phyloP scores from a whole-genome alignment of 2,113 vertebrate genomes.

The Apeltes quadracus region DNA sequence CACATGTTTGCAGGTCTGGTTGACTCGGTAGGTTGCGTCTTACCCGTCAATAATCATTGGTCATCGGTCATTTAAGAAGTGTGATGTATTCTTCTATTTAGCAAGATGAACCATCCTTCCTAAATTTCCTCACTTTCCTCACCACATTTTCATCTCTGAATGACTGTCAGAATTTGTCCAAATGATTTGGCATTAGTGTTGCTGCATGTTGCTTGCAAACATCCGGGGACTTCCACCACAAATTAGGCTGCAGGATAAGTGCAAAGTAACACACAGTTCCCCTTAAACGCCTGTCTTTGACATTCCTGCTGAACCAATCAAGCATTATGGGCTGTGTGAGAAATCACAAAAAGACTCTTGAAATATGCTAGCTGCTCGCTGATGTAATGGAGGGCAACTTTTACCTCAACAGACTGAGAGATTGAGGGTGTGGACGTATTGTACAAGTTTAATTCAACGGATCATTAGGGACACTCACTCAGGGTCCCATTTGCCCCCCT shows the following conservation, averaged over 20 bases:
- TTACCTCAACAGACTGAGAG: constrained; percentile 45
- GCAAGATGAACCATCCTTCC: background rate
- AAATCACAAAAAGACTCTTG: constrained; percentile 52
- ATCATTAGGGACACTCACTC: constrained; percentile 40
- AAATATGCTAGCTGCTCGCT: constrained; percentile 50
- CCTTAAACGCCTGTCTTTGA: constrained; percentile 60
- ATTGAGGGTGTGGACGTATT: constrained; percentile 42
- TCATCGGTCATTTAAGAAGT: background rate
- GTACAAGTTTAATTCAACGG: constrained; percentile 17
- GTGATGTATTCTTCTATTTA: constrained; percentile 6
- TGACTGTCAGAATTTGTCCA: constrained; percentile 22
- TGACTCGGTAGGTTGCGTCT: background rate
- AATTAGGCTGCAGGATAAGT: constrained; percentile 41
- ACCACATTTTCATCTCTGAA: constrained; percentile 26
- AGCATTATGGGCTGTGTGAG: constrained; percentile 46
- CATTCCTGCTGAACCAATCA: constrained; percentile 68
- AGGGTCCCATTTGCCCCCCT: constrained; percentile 32
- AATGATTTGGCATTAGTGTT: constrained; percentile 21
- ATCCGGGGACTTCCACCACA: constrained; percentile 40
- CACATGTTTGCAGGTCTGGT: background rate
- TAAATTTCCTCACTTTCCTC: constrained; percentile 4
- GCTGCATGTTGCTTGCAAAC: constrained; percentile 40
- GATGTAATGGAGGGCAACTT: constrained; percentile 68
- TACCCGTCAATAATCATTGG: no score
- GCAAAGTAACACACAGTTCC: constrained; percentile 52